Evolutionary conservation across 2,888 invertebrate species (phyloP), one percentile per base, ranked within the genome.

Genomic region (Branchipolynoe longqiensis): DNA sequence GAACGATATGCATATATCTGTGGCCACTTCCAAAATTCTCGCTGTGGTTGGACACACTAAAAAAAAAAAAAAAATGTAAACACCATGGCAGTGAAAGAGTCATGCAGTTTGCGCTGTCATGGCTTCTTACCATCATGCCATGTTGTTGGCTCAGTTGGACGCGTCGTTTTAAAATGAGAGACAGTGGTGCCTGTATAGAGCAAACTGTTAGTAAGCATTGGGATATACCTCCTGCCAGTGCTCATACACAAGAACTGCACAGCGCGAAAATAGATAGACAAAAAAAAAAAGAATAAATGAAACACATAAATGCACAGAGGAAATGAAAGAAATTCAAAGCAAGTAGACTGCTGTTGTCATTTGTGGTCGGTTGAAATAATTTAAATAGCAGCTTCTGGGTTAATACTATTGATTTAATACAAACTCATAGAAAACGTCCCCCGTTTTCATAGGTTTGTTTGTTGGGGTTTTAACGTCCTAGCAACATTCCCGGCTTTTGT

Each of bases 161-260:
- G 41, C 78, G 78, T n/a, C 78, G 78, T 54, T 78, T 78, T n/a
- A 78, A 48, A 41, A 78, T 41, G 58, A 82, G 82, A 82, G 82
- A 82, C 18, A 58, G 59, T 12, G 58, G 69, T 69, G 69, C 69
- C 69, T 69, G 69, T 14, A 38, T 33, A 69, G 69, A 69, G 14
- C 36, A 33, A 69, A 36, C 36, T 69, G 38, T 69, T 69, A 69
- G 69, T 69, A 62, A 48, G 62, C n/a, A n/a, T n/a, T n/a, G n/a
- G n/a, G n/a, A n/a, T n/a, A n/a, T n/a, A n/a, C 56, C 48, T 25
- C 56, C 56, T 56, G 56, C 3, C n/a, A 56, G 25, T n/a, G 6
- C 56, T 56, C 56, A 56, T 12, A 14, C 25, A 12, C 25, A 56
- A 56, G 22, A 14, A 22, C 18, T n/a, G n/a, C 31, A 54, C 41